phyloP scores from a whole-genome alignment of 2,888 invertebrate genomes.

The Melolontha melolontha region DNA sequence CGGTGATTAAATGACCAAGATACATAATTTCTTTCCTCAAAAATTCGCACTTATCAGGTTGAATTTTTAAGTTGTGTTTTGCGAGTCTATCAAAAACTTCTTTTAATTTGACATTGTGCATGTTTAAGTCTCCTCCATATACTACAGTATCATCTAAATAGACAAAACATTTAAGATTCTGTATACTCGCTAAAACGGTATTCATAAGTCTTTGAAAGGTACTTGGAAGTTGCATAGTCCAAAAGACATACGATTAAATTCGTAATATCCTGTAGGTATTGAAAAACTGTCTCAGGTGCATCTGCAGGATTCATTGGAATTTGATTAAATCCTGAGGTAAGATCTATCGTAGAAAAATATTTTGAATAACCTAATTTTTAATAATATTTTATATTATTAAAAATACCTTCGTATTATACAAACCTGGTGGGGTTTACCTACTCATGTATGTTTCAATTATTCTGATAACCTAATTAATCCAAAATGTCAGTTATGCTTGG shows the following conservation, averaged over 20 bases:
- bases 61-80: slow-evolving; percentile 51
- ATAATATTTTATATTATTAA: too few species aligned
- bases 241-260: slow-evolving; percentile 52
- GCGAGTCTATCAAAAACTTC: slow-evolving; percentile 50
- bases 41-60: slow-evolving; percentile 56
- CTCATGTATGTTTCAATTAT: too few species aligned
- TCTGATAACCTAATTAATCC: slow-evolving; percentile 38
- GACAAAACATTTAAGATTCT: slow-evolving; percentile 54
- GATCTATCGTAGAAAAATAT: slow-evolving; percentile 18
- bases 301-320: slow-evolving; percentile 45
- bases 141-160: slow-evolving; percentile 60
- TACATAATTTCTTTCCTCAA: slow-evolving; percentile 51
- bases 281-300: slow-evolving; percentile 51
- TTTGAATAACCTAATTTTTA: slow-evolving; percentile 17
- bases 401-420: too few species aligned
- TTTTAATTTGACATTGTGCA: slow-evolving; percentile 50
- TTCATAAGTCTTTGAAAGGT: slow-evolving; percentile 57
- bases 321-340: slow-evolving; percentile 42
- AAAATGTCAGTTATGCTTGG: slow-evolving; percentile 44
- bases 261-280: slow-evolving; percentile 45
- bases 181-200: slow-evolving; percentile 52
- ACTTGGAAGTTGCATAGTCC: slow-evolving; percentile 46
- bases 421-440: too few species aligned
- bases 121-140: slow-evolving; percentile 48
- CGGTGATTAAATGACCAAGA: slow-evolving; percentile 51